Evolutionary conservation across 2,113 vertebrate genomes (phyloP).

Genomic region (Crotalus horridus): DNA sequence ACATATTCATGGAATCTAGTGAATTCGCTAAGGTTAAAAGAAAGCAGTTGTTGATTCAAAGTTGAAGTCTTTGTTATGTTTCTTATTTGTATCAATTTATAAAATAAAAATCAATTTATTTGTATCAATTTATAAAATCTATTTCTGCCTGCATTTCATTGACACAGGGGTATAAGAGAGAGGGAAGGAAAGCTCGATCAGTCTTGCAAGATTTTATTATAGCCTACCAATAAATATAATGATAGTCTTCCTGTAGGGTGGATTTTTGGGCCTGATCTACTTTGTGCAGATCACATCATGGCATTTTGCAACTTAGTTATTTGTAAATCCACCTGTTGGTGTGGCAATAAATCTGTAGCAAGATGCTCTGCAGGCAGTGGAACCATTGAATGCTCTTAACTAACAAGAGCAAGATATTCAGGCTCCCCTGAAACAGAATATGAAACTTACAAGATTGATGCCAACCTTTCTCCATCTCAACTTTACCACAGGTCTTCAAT

Average conservation of each 20-base stretch:
- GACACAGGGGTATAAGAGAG: background rate
- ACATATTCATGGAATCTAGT: constrained; percentile 4
- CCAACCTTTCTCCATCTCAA: background rate
- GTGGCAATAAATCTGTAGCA: background rate
- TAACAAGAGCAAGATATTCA: background rate
- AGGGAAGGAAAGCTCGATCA: background rate
- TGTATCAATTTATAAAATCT: background rate
- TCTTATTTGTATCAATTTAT: background rate
- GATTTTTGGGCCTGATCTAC: background rate
- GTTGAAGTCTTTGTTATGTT: constrained; percentile 5
- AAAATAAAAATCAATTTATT: background rate
- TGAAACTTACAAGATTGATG: background rate
- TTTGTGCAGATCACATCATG: background rate
- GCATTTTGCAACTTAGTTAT: background rate
- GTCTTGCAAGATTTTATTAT: background rate
- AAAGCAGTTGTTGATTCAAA: background rate
- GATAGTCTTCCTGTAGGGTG: background rate
- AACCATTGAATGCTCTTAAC: background rate
- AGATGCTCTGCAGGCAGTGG: background rate
- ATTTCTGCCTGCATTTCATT: background rate
- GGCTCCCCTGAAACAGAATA: background rate
- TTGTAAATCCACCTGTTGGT: background rate
- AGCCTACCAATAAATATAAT: background rate
- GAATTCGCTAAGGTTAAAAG: constrained; percentile 12
- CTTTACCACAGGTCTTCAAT: background rate